phyloP scores from a whole-genome alignment of 2,113 vertebrate species.

The Brachirus orientalis region DNA sequence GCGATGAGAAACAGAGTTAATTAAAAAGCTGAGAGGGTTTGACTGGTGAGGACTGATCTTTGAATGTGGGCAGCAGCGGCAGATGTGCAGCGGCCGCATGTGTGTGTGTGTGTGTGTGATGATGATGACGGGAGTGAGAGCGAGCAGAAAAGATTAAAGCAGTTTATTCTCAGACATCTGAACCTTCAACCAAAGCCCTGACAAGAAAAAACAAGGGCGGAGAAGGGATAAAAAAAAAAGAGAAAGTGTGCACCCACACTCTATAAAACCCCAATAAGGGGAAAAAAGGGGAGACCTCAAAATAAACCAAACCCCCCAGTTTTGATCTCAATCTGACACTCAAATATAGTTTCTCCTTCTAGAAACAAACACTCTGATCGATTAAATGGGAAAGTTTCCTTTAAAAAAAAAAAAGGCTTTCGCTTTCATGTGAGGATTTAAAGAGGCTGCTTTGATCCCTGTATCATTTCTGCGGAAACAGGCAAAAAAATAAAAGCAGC shows the following conservation, averaged over 20 bases:
- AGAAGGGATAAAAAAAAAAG: slow-evolving; percentile 34
- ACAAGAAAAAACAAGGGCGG: slow-evolving; percentile 53
- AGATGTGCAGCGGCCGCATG: slow-evolving; percentile 51
- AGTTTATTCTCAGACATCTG: slow-evolving; percentile 76
- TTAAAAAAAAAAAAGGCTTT: slow-evolving; percentile 19
- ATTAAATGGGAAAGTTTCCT: slow-evolving; percentile 27
- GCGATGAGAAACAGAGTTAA: slow-evolving; percentile 48
- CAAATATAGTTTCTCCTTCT: slow-evolving; percentile 17
- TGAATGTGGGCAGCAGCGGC: slow-evolving; percentile 61
- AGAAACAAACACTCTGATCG: slow-evolving; percentile 33
- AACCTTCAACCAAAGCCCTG: slow-evolving; percentile 59
- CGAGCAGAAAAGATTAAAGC: slow-evolving; percentile 60
- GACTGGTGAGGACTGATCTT: slow-evolving; percentile 60
- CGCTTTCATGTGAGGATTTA: slow-evolving; percentile 38
- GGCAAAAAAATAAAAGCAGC: slow-evolving; percentile 5
- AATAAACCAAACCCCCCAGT: slow-evolving; percentile 15
- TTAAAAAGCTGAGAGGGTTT: slow-evolving; percentile 70
- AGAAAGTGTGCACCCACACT: slow-evolving; percentile 43
- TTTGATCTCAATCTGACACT: slow-evolving; percentile 20
- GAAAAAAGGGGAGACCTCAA: slow-evolving; percentile 42
- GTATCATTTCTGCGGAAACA: slow-evolving; percentile 51
- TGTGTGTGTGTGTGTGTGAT: slow-evolving; percentile 3
- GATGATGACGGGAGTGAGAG: slow-evolving; percentile 41
- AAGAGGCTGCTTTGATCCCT: slow-evolving; percentile 59
- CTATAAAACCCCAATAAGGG: slow-evolving; percentile 58